Evolutionary conservation across 1,140 invertebrate species (phyloP), one percentile per base, ranked within the genome.

Genomic region (Cherax destructor): DNA sequence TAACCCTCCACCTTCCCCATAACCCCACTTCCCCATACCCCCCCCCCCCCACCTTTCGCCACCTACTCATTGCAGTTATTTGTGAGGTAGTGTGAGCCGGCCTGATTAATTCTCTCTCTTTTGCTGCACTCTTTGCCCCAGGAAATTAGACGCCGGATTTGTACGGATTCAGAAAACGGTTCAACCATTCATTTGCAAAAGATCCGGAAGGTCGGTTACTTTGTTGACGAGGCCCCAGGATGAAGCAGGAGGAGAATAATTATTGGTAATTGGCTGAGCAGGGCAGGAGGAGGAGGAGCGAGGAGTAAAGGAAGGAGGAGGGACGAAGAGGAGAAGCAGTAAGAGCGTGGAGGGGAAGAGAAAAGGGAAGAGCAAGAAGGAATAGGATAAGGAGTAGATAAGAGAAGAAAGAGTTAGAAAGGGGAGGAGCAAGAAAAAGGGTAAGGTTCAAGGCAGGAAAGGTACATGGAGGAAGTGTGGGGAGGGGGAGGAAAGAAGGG

Each of bases 121-220:
- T 87, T 65, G 77, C 86, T 79, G 24, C 76, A 87, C 86, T 87
- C 86, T 87, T 87, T 87, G 16, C n/a, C 24, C 76, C 56, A 11
- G 18, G 49, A 87, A 87, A 87, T 87, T 79, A 80, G 52, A 87
- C 50, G 74, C 56, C 24, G 85, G 86, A 87, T 87, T 87, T 87
- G 52, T 65, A 61, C 76, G 86, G 86, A 49, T 87, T 87, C 86
- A 47, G 61, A 79, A 87, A 87, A 79, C 86, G 86, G 86, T 47
- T 87, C 56, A 61, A 47, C 76, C 86, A 79, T 79, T 87, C 86
- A 80, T 87, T 87, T 79, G 86, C 76, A 87, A 79, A 87, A 87
- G 74, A 78, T 87, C 86, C 21, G 52, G 16, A 21, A 9, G 85
- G 30, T 61, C 50, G 50, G 85, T 59, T 79, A 87, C 85, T 61